Base-by-base conservation (phyloP, 2,888 invertebrate species). In the Ptilodon capucinus region DNA sequence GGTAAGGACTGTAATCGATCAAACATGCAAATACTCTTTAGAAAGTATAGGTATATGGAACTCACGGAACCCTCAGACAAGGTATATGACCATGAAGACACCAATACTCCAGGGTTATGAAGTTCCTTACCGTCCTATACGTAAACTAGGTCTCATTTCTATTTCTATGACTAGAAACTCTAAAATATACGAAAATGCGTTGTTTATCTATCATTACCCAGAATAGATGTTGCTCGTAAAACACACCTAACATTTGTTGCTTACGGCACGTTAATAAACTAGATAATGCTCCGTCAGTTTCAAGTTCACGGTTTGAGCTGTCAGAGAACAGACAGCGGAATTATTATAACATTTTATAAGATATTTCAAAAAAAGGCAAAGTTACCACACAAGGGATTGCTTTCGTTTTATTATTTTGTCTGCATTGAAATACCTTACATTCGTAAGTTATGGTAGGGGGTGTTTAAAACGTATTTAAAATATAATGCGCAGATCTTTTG, bases 171-270 rank as follows among this genome's bases (percentile, higher is more conserved):
- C 25, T 8, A 25, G 28, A 28, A 28, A 4, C 4, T 28, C 28
- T n/a, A 28, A n/a, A 28, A 28, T 11, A n/a, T 3, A 28, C 11
- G n/a, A 7, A 11, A 28, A 28, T 28, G 28, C n/a, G 11, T 28
- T n/a, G 28, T 28, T 28, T 28, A n/a, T 28, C 11, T 28, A 28
- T 32, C 32, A 71, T 71, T 73, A 53, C 66, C 14, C 32, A 14
- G 32, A 32, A 32, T 32, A 32, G 32, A 7, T 32, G 14, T 14
- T 5, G 32, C 32, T 32, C 32, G 14, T 32, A 32, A 32, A 32
- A 32, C 13, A 7, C 14, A 32, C 32, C 32, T 32, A 32, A 14
- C 32, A 32, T 28, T 28, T n/a, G 14, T 19, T 16, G 13, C 13
- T 32, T 32, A 32, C 32, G 32, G 8, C 32, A 32, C 3, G 13